Base-by-base conservation (phyloP, 2,888 invertebrate species). In the Tetragnatha montana region DNA sequence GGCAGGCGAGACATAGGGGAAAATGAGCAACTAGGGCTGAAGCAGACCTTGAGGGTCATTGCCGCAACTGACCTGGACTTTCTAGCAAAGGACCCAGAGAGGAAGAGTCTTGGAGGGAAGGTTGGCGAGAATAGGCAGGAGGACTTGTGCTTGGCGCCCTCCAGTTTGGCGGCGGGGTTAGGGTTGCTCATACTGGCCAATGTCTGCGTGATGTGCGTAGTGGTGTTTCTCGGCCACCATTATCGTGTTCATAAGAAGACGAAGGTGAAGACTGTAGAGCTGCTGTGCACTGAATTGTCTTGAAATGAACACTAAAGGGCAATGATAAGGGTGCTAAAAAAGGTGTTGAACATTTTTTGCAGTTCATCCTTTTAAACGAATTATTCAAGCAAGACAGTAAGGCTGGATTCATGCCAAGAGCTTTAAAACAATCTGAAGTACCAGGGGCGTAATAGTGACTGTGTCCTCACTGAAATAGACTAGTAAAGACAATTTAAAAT, bases 41-140 rank as follows among this genome's bases (percentile, higher is more conserved):
- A 97, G 91, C 97, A 97, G 0, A 95, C 97, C 35, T 98, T 97
- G 93, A 97, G 97, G 92, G 97, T 98, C 78, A 97, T 98, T 88
- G 97, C 98, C 6, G 97, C 97, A 93, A 97, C 97, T 0, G 98
- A 98, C 93, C 94, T 98, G 71, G 97, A 97, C 69, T 98, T 98
- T 93, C 97, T 97, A 92, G 83, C 89, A 70, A 92, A 91, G n/a
- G 85, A 89, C 17, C 68, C 22, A 4, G 92, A 92, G 49, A 87
- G 87, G 47, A 80, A 84, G 6, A 78, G 90, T 7, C 91, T 89
- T 81, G 89, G 86, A 14, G 92, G 90, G 0, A 84, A 90, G 73
- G 73, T 88, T 35, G 92, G 91, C 8, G 78, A 49, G 1, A 82
- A 91, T 49, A 69, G 88, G 14, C 35, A 35, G 35, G 14, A 17